Percentiles rank a stretch among this genome's conserved stretches.
These are phyloP conservation scores for Pomacea canaliculata DNA, from an alignment of 2,888 invertebrate species.

Conservation along the genomic window DNA sequence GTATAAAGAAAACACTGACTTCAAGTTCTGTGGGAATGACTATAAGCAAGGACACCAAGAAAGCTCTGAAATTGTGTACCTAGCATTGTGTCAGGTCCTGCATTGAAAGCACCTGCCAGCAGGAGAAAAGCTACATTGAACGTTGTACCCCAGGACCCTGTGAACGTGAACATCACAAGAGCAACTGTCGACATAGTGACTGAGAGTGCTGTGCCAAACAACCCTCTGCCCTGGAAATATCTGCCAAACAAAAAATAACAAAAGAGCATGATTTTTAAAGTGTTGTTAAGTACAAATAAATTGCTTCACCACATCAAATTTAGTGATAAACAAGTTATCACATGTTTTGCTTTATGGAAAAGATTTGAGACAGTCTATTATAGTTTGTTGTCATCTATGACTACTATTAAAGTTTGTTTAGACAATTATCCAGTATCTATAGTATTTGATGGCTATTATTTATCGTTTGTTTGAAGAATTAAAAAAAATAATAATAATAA, in stretches of 20 bases:
- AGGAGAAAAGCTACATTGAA: slow-evolving; percentile 69
- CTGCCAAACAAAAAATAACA: slow-evolving; percentile 39
- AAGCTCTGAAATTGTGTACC: slow-evolving; percentile 37
- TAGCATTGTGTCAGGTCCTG: slow-evolving; percentile 71
- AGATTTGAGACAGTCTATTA: neutral
- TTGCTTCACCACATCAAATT: neutral
- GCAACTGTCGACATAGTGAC: slow-evolving; percentile 64
- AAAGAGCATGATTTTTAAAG: neutral
- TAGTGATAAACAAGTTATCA: neutral
- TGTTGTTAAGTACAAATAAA: too few species aligned
- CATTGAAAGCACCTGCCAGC: slow-evolving; percentile 70
- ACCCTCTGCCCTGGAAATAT: slow-evolving; percentile 65
- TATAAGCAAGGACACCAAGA: too few species aligned
- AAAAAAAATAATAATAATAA: too few species aligned
- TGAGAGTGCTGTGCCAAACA: slow-evolving; percentile 67
- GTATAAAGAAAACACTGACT: too few species aligned
- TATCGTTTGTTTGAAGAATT: too few species aligned
- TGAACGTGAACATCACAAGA: slow-evolving; percentile 67
- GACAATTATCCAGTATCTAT: too few species aligned
- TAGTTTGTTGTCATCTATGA: neutral
- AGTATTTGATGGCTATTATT: too few species aligned
- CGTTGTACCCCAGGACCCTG: slow-evolving; percentile 67
- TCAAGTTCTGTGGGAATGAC: too few species aligned
- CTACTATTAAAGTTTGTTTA: too few species aligned
- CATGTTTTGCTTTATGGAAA: neutral